Evolutionary conservation across 2,797 vertebrate genomes (phyloP).

Genomic region (Chelidonichthys spinosus): DNA sequence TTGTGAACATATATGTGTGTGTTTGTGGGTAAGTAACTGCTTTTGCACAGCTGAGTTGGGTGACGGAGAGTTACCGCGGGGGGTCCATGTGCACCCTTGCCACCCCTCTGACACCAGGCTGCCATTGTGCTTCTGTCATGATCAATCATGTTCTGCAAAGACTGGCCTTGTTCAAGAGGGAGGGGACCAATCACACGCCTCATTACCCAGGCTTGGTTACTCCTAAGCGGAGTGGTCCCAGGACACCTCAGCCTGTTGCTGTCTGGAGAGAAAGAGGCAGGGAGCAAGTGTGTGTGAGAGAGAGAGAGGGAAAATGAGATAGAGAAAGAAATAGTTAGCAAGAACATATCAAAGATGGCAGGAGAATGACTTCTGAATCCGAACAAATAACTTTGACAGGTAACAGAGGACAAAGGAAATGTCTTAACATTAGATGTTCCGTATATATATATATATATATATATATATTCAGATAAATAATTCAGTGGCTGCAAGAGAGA

Average conservation of each 20-base stretch:
- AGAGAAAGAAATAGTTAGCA: neutral
- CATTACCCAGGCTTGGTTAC: constrained; percentile 89
- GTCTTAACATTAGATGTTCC: neutral
- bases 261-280: constrained; percentile 65
- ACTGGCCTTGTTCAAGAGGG: constrained; percentile 83
- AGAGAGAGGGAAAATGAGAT: neutral
- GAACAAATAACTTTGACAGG: neutral
- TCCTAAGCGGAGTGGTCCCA: constrained; percentile 74
- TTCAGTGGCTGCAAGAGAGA: neutral
- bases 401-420: neutral
- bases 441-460: no score
- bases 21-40: constrained; percentile 37
- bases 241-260: constrained; percentile 83
- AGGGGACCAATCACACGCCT: constrained; percentile 88
- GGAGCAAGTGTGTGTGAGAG: constrained; percentile 24
- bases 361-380: constrained; percentile 3
- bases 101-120: constrained; percentile 81
- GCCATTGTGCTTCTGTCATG: constrained; percentile 85
- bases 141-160: constrained; percentile 86
- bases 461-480: neutral
- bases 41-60: constrained; percentile 61
- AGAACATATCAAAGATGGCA: neutral
- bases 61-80: constrained; percentile 44
- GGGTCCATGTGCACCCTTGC: constrained; percentile 68
- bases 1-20: constrained; percentile 72